Base-by-base conservation (phyloP, 2,113 vertebrate genomes). In the Cryptomyrus ogoouensis region DNA sequence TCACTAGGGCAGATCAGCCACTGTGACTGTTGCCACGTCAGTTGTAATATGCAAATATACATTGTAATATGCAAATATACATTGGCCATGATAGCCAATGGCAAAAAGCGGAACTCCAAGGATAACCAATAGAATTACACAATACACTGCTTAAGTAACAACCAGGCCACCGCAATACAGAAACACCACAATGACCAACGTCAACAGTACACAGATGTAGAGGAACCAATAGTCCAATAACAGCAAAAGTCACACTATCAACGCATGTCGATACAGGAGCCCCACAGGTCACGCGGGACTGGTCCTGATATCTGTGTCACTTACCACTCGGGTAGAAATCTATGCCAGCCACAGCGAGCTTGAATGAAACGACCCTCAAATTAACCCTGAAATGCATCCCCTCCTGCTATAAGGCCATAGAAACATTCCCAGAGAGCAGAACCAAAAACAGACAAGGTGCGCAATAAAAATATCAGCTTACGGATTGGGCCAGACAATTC, bases 191-290 rank as follows among this genome's bases (percentile, higher is more conserved):
- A 74, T 24, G 44, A 70, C 10, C 74, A 35, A 62, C 0, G 24
- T 10, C 56, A 9, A 80, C 62, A 70, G 5, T 13, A 94, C 87
- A 91, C 62, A 0, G 7, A 84, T 3, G 39, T n/a, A 85, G 21
- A 17, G 83, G 21, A 85, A n/a, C 24, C 83, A 91, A 91, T 52
- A 89, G 93, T 92, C 90, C 92, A 90, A 93, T 56, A 90, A 91
- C 93, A 89, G 89, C 91, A 91, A 90, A 17, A 17, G 7, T 15
- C 74, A 80, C 15, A 19, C 31, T 80, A 39, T 80, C 31, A 80
- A 19, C 12, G 4, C 31, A 15, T 80, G 39, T 42, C 0, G 35
- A 80, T 80, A 19, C 15, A 6, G 74, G 15, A 80, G 13, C 1
- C 1, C 2, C 70, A 4, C 66, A 74, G 66, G 24, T n/a, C 58